phyloP scores from a whole-genome alignment of 2,888 invertebrate genomes.

The Antheraea assamensis region DNA sequence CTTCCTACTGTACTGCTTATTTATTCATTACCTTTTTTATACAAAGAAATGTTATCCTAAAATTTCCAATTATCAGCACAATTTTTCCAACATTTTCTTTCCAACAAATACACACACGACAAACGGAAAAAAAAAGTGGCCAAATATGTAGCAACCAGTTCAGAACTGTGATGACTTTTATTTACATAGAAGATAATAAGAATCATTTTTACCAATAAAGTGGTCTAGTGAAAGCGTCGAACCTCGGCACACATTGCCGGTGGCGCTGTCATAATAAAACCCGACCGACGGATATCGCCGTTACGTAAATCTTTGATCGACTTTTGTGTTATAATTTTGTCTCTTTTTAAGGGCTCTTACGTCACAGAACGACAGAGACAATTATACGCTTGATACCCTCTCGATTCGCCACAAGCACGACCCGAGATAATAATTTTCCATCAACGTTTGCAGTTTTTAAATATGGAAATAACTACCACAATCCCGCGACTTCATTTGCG shows the following conservation, averaged over 20 bases:
- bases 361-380: not conserved
- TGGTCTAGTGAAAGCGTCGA: not conserved
- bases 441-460: not conserved
- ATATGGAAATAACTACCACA: too few relatives aligned
- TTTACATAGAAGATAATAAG: too few relatives aligned
- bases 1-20: too few relatives aligned
- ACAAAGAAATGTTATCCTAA: too few relatives aligned
- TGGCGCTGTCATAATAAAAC: slow-evolving; percentile 1
- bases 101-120: too few relatives aligned
- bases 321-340: not conserved
- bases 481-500: too few relatives aligned
- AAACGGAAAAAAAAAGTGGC: too few relatives aligned
- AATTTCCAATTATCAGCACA: too few relatives aligned
- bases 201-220: not conserved
- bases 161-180: too few relatives aligned
- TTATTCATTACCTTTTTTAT: too few relatives aligned
- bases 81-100: too few relatives aligned
- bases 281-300: not conserved
- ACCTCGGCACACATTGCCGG: slow-evolving; percentile 9
- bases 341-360: not conserved
- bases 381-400: not conserved
- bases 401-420: not conserved
- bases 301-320: slow-evolving; percentile 4
- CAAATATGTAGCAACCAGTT: too few relatives aligned
- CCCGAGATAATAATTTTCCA: not conserved